Evolutionary conservation across 1,140 invertebrate genomes (phyloP), one percentile per base, ranked within the genome.

Genomic region (Temnothorax longispinosus): DNA sequence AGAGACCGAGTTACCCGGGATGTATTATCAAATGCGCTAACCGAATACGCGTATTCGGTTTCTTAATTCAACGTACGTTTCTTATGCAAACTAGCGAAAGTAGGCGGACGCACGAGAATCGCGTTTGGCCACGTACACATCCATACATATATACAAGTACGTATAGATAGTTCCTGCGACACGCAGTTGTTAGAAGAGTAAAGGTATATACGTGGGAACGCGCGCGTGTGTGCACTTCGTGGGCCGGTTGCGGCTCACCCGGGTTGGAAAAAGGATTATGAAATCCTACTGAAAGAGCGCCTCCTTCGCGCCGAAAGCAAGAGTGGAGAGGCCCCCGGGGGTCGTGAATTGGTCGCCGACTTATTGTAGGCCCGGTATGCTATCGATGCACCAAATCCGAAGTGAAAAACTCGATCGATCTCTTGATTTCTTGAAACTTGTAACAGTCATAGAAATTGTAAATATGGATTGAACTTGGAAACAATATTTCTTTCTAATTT

Each of bases 11-110:
- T 69, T 21, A 32, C 2, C 47, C 62, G 35, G 27, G 56, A 62
- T 67, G 85, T 89, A 92, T 93, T 93, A 93, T 69, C 58, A 18
- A 77, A 44, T 58, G 60, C 18, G 91, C 87, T 93, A 93, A 93
- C 86, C 86, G 80, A 89, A 91, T 88, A 92, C 75, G 75, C 74
- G 72, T 87, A 89, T 47, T 65, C 64, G 35, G 47, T 74, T 74
- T 74, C 47, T 50, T 21, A 21, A 21, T 21, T 74, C 71, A 74
- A 74, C 32, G 27, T 65, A 18, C 82, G 67, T 89, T 91, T 93
- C 91, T 94, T 94, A 94, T 93, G 93, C 93, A 94, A 94, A 94
- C 92, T 93, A 94, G 93, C 93, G 93, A 94, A 94, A 94, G 93
- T 94, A 93, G 92, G 91, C 92, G 90, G 92, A 87, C 82, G 88